A percentile compares a stretch with the other conserved stretches of the same genome.
These are phyloP conservation scores for Mionectes macconnelli DNA, from an alignment of 2,113 vertebrate species.

Conservation along the genomic window DNA sequence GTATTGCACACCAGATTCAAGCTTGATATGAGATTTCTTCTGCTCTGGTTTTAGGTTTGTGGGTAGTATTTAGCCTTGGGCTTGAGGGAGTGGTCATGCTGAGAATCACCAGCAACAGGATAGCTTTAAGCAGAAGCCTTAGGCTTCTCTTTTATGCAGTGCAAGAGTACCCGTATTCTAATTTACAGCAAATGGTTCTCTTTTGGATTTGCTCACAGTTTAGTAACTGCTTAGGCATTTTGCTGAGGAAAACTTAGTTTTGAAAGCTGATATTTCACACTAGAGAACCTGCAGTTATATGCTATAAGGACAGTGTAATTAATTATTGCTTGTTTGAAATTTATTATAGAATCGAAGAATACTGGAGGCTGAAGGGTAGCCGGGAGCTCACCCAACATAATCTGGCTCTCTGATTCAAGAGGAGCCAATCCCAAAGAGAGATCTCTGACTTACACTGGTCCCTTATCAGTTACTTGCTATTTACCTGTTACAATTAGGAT, in stretches of 20 bases:
- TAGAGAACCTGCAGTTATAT: background rate
- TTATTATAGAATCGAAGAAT: background rate
- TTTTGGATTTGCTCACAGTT: background rate
- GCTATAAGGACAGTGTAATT: rapidly evolving
- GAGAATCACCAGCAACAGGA: background rate
- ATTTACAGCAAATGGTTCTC: background rate
- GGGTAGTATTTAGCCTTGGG: background rate
- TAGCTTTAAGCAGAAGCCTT: background rate
- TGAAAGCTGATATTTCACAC: background rate
- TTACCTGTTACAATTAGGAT: background rate
- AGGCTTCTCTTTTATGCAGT: background rate
- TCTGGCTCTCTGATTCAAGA: background rate
- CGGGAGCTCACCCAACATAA: background rate
- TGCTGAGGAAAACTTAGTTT: background rate
- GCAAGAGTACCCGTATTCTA: background rate
- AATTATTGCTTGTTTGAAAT: background rate
- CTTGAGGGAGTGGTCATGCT: background rate
- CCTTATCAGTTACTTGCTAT: background rate
- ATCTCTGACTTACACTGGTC: background rate
- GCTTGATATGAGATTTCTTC: background rate
- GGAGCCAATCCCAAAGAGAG: background rate
- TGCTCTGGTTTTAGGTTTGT: background rate
- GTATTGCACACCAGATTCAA: background rate
- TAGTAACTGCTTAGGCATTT: background rate
- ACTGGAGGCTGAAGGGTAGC: background rate